Evolutionary conservation across 2,113 vertebrate genomes (phyloP).

Genomic region (Entosphenus tridentatus): DNA sequence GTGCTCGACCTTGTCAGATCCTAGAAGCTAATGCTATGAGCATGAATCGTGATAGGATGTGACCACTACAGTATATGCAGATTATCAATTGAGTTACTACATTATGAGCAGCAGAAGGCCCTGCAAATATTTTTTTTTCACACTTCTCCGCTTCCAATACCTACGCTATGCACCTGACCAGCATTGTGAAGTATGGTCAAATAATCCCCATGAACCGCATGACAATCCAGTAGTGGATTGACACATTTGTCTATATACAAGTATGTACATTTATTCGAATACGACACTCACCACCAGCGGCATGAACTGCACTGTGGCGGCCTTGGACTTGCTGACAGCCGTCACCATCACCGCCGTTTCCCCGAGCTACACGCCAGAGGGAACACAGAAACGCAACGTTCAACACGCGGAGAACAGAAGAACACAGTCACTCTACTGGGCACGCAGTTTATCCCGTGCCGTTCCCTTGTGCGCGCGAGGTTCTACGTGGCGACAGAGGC

Average conservation of each 20-base stretch:
- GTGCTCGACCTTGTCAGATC: background rate
- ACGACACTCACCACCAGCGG: constrained; percentile 58
- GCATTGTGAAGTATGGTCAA: background rate
- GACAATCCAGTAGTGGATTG: background rate
- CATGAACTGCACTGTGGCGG: constrained; percentile 64
- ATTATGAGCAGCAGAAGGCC: background rate
- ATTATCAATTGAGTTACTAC: background rate
- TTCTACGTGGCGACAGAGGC: background rate
- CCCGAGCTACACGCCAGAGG: constrained; percentile 33
- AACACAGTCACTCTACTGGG: background rate
- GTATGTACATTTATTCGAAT: background rate
- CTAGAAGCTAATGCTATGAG: background rate
- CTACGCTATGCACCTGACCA: too few relatives aligned
- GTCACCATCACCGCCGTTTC: constrained; percentile 90
- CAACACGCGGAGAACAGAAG: constrained; percentile 8
- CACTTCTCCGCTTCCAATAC: too few relatives aligned
- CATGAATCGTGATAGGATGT: background rate
- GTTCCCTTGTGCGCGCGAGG: background rate
- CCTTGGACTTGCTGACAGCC: constrained; percentile 78
- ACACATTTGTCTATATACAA: background rate
- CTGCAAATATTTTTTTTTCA: background rate
- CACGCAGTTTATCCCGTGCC: background rate
- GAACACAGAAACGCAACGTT: background rate
- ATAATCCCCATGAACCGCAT: background rate
- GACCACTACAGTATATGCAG: background rate